phyloP scores from a whole-genome alignment of 2,113 vertebrate genomes.

The Hystrix brachyura region DNA sequence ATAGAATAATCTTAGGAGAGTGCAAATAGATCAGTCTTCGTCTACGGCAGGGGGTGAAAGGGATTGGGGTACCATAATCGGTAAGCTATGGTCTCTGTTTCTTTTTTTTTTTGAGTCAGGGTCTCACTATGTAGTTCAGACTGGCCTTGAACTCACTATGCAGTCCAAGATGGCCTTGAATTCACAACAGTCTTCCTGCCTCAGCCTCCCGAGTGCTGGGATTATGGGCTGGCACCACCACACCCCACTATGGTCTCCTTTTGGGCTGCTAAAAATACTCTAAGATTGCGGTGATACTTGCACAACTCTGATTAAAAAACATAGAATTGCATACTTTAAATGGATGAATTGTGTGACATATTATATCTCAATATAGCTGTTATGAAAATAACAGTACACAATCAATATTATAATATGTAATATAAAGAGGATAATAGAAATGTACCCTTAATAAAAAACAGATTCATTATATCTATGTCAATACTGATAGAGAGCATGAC shows the following conservation, averaged over 20 bases:
- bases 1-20: background rate
- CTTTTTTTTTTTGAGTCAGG: no score
- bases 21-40: background rate
- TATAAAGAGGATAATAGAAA: background rate
- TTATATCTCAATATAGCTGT: background rate
- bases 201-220: no score
- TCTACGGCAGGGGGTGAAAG: background rate
- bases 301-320: background rate
- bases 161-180: no score
- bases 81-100: background rate
- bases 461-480: background rate
- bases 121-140: no score
- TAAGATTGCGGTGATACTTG: background rate
- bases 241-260: background rate
- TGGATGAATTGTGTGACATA: background rate
- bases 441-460: background rate
- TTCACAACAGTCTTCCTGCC: no score
- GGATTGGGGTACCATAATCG: background rate
- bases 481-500: background rate
- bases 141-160: no score
- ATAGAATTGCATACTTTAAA: background rate
- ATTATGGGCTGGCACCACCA: no score
- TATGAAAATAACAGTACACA: background rate
- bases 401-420: background rate
- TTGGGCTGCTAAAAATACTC: background rate